A percentile compares a stretch with the other conserved stretches of the same genome.
Evolutionary conservation across 2,888 invertebrate species (phyloP).

Genomic region (Zonitis immaculata): DNA sequence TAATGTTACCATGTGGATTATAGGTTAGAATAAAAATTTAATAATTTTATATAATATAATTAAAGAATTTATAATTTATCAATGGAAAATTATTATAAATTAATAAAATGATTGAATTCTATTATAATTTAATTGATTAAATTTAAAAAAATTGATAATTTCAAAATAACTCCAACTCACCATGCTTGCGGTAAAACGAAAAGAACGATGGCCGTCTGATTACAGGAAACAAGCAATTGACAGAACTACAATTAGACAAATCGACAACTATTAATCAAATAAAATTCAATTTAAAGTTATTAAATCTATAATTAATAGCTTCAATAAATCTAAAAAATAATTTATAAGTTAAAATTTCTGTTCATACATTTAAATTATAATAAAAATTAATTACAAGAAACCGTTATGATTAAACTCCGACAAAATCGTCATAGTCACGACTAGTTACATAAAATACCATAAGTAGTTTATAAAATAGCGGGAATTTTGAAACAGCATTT

Average conservation of each 20-base stretch:
- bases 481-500: background rate
- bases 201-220: slow-evolving; percentile 18
- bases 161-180: slow-evolving; percentile 12
- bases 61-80: background rate
- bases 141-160: background rate
- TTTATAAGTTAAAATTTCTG: background rate
- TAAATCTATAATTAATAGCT: background rate
- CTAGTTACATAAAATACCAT: background rate
- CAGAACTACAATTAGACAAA: slow-evolving; percentile 5
- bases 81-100: no score
- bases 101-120: no score
- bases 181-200: slow-evolving; percentile 24
- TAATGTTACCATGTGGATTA: background rate
- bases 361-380: no score
- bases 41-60: slow-evolving; percentile 1
- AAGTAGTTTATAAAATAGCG: background rate
- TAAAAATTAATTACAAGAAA: no score
- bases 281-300: background rate
- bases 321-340: background rate
- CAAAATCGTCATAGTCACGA: background rate
- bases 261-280: background rate
- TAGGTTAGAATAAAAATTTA: background rate
- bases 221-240: slow-evolving; percentile 17
- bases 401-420: background rate
- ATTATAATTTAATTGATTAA: no score